phyloP scores from a whole-genome alignment of 2,113 vertebrate genomes.

The Tachuris rubrigastra region DNA sequence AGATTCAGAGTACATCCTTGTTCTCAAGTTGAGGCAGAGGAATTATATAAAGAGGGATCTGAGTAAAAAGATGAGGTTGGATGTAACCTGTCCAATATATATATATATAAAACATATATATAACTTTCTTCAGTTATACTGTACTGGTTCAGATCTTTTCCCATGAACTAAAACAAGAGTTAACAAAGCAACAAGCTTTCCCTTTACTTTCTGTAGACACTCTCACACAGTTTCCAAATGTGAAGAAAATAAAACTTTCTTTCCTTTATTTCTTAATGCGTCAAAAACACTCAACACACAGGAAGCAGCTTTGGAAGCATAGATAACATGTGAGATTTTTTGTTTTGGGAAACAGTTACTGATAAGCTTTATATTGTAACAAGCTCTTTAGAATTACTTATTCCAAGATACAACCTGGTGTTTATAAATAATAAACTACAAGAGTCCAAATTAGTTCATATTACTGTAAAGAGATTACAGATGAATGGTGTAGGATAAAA shows the following conservation, averaged over 20 bases:
- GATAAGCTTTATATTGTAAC: neutral
- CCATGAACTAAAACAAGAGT: neutral
- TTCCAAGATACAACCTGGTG: neutral
- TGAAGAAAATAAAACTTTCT: neutral
- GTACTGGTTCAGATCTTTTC: neutral
- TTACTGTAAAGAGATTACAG: neutral
- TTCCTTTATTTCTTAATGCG: neutral
- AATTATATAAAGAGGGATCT: neutral
- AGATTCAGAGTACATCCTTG: neutral
- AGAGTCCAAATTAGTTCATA: neutral
- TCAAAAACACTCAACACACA: neutral
- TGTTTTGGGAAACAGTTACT: neutral
- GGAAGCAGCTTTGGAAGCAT: neutral
- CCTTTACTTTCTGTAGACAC: neutral
- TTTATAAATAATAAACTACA: neutral
- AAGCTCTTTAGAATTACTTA: neutral
- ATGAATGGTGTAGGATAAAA: neutral
- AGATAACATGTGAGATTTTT: neutral
- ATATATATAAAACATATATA: too few species aligned
- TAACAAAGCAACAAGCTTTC: neutral
- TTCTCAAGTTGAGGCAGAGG: neutral
- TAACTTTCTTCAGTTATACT: neutral
- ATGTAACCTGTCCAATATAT: neutral
- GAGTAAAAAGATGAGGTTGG: neutral
- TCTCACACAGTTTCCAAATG: neutral